Evolutionary conservation across 2,113 vertebrate genomes (phyloP), one percentile per base, ranked within the genome.

Genomic region (Xenopus borealis): DNA sequence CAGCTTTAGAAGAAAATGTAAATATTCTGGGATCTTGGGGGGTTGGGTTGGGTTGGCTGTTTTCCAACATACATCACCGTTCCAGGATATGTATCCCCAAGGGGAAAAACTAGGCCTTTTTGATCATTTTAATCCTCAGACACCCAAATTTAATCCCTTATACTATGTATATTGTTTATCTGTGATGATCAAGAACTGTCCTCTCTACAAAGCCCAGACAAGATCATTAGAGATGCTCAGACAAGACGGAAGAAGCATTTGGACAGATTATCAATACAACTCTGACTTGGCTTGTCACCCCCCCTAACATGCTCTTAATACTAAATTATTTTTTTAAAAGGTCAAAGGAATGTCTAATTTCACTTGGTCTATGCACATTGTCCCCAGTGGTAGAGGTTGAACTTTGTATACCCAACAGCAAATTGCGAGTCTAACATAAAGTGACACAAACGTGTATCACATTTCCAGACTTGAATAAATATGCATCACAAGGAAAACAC

Each of bases 281-380:
- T 76, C 73, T 69, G 44, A 13, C 68, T 55, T 55, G 58, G 52
- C 73, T 58, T 2, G 64, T 70, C 30, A 66, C 40, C 50, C 33
- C n/a, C 23, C 6, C 58, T 45, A 27, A 27, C 33, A 19, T 47
- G 4, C 12, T 58, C 20, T 27, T 66, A 66, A 58, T 30, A 45
- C 50, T 66, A 64, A 57, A 53, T 45, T 19, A 75, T 27, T 40
- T 16, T n/a, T 27, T 11, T 23, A 47, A 69, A 77, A 70, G 30
- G 74, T 64, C 67, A 70, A 57, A 63, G 16, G 58, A 16, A 75
- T 17, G 69, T 76, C 58, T 9, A 59, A 63, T 76, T 69, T 63
- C 20, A 40, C 66, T 64, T 11, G 33, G 14, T 20, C 58, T 23
- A 61, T 61, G 18, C 58, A 61, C 20, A 61, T 23, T 61, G 10